These are phyloP conservation scores for Pocillopora grandis DNA, from an alignment of 92 coral and sea anemone species.

Conservation along the genomic window DNA sequence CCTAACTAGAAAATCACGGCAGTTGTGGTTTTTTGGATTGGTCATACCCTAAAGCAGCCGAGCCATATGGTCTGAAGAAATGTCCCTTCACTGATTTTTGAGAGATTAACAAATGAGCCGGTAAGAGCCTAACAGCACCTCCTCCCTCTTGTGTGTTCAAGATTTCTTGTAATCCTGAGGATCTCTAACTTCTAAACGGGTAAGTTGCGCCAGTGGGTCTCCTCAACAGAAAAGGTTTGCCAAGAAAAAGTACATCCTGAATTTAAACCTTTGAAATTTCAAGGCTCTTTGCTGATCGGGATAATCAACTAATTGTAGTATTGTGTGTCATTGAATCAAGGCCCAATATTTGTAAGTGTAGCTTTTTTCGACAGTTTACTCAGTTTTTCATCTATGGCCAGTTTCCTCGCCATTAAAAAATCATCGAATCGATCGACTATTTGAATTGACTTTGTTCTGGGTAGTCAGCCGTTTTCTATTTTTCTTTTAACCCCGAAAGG, in stretches of 20 bases:
- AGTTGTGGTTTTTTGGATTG: background rate
- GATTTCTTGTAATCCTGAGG: background rate
- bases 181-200: background rate
- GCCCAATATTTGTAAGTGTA: background rate
- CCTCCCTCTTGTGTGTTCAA: background rate
- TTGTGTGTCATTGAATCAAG: background rate
- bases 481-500: background rate
- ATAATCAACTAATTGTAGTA: background rate
- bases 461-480: too few relatives aligned
- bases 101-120: background rate
- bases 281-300: constrained; percentile 10
- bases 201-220: background rate
- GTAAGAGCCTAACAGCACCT: background rate
- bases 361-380: background rate
- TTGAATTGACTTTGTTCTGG: too few relatives aligned
- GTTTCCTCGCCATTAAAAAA: background rate
- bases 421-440: background rate
- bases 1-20: background rate
- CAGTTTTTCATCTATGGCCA: background rate
- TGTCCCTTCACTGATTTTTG: background rate
- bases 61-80: constrained; percentile 4
- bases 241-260: background rate
- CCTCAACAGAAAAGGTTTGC: background rate
- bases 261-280: background rate
- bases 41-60: constrained; percentile 11